These are phyloP conservation scores for Cataglyphis altisquamis DNA, from an alignment of 2,888 invertebrate species.

Conservation along the genomic window DNA sequence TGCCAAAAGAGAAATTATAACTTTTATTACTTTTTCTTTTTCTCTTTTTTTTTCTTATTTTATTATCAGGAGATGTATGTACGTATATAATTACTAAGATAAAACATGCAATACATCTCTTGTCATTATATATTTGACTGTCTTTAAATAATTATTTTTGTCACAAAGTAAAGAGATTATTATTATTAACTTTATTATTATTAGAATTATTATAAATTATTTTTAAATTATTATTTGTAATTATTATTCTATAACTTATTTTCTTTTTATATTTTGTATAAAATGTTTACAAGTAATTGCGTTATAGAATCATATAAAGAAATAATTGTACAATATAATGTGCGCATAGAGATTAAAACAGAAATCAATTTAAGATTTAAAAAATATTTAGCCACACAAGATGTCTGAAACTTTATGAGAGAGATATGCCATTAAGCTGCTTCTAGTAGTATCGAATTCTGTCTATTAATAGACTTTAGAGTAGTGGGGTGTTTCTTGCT, in stretches of 20 bases:
- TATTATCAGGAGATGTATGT: neutral
- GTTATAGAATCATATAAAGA: neutral
- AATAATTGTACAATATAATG: neutral
- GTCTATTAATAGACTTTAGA: slow-evolving; percentile 75
- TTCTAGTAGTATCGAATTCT: slow-evolving; percentile 66
- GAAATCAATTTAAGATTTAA: slow-evolving; percentile 39
- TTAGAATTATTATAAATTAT: neutral
- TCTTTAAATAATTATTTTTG: neutral
- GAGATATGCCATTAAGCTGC: slow-evolving; percentile 56
- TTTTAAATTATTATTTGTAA: neutral
- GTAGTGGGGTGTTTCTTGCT: slow-evolving; percentile 80
- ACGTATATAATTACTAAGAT: neutral
- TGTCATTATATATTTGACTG: neutral
- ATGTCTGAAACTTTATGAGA: slow-evolving; percentile 62
- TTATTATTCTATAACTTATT: neutral
- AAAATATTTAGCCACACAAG: slow-evolving; percentile 17
- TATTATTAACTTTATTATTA: neutral
- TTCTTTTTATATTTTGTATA: neutral
- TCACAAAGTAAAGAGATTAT: neutral
- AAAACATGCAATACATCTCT: neutral
- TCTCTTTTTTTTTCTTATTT: neutral
- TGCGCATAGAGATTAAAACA: neutral
- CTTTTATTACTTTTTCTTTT: neutral
- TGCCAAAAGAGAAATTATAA: slow-evolving; percentile 12
- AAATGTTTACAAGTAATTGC: neutral